Evolutionary conservation across 2,888 invertebrate genomes (phyloP).

Genomic region (Plagiodera versicolora): DNA sequence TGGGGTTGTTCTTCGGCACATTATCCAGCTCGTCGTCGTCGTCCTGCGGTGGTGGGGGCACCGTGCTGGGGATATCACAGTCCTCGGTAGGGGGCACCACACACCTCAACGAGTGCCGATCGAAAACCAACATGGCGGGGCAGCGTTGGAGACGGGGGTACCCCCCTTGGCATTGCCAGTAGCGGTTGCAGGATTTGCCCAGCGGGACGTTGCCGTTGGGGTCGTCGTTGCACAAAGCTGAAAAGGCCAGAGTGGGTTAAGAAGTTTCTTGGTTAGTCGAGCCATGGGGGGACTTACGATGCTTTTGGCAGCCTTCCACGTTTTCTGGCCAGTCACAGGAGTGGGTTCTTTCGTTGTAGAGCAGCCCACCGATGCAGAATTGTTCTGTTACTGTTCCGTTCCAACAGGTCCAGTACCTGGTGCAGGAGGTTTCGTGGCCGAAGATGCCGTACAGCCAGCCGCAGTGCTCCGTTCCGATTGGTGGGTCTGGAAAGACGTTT

Average conservation of each 20-base stretch:
- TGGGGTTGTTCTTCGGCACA: conserved; percentile 49
- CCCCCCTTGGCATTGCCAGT: conserved; percentile 94
- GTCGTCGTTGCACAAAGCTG: conserved; percentile 89
- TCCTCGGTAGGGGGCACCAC: conserved; percentile 89
- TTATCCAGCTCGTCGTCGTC: conserved; percentile 50
- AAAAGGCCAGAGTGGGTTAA: conserved; percentile 38
- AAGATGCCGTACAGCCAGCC: conserved; percentile 93
- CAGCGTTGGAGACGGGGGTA: conserved; percentile 89
- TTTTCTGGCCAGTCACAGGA: conserved; percentile 95
- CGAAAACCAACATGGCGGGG: conserved; percentile 89
- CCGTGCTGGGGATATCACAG: conserved; percentile 82
- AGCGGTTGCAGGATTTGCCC: conserved; percentile 90
- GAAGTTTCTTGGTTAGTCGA: too few species aligned
- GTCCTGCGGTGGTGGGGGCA: conserved; percentile 65
- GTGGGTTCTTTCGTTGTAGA: conserved; percentile 88
- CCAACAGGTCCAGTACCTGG: conserved; percentile 94
- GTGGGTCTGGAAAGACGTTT: conserved; percentile 69
- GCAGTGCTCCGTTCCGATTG: conserved; percentile 83
- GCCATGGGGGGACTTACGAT: conserved; percentile 83
- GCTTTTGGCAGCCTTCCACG: conserved; percentile 90
- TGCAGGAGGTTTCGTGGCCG: conserved; percentile 91
- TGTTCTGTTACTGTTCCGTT: conserved; percentile 92
- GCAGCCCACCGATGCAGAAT: conserved; percentile 85
- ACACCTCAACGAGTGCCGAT: conserved; percentile 76
- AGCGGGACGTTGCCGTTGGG: conserved; percentile 89